Percentiles rank a stretch among this genome's conserved stretches.
Conservation (phyloP, 2,797 vertebrate genomes). For the Emys orbicularis region DNA sequence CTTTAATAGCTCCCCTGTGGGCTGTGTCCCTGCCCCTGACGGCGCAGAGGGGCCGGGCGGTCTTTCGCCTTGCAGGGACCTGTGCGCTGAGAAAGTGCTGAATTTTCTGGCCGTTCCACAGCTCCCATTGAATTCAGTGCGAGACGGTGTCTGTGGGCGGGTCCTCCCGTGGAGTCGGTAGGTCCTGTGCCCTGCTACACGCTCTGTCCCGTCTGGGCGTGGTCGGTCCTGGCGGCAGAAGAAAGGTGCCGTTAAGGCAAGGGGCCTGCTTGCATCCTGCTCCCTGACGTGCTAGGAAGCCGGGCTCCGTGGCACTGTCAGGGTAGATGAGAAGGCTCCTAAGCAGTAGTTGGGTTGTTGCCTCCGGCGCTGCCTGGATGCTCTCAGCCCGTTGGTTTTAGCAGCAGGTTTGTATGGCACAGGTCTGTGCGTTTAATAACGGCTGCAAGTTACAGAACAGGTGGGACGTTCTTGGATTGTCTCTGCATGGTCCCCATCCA, state of each 20-base stretch:
- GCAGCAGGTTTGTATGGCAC: neutral
- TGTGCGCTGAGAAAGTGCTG: neutral
- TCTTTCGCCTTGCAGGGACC: fast-evolving
- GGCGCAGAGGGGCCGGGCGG: neutral
- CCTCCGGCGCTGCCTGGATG: neutral
- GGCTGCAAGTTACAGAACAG: neutral
- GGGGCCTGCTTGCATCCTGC: neutral
- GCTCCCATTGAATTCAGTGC: neutral
- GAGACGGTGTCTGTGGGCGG: neutral
- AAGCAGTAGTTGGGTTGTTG: neutral
- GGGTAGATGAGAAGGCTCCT: neutral
- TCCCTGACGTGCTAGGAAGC: neutral
- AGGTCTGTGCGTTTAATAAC: neutral
- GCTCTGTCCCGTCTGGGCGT: too few relatives aligned
- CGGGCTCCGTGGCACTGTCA: neutral
- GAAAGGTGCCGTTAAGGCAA: neutral
- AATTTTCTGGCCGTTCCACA: fast-evolving
- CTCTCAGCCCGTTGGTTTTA: neutral
- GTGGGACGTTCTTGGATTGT: neutral
- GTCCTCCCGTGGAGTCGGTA: neutral
- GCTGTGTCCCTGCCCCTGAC: neutral
- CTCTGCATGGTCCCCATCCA: neutral
- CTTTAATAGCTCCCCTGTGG: neutral
- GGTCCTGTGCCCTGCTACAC: neutral
- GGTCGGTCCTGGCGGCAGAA: too few relatives aligned